These are phyloP conservation scores for Leuctra nigra DNA, from an alignment of 2,888 invertebrate genomes.

Conservation along the genomic window DNA sequence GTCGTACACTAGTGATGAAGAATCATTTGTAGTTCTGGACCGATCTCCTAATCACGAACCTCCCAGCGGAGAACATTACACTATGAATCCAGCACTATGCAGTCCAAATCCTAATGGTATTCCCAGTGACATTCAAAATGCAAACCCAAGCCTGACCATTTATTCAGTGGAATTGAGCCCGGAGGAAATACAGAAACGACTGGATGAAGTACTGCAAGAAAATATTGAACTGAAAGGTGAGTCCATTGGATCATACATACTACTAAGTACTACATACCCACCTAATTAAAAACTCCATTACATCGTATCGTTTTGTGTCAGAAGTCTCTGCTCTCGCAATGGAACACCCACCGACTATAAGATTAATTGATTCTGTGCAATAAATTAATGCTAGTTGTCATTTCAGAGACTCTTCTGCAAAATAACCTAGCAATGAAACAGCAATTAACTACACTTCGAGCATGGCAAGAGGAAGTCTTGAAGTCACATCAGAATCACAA, in stretches of 20 bases:
- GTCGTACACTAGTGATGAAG: slow-evolving; percentile 31
- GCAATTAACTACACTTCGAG: slow-evolving; percentile 53
- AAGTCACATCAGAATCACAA: slow-evolving; percentile 55
- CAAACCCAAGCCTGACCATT: neutral
- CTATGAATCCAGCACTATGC: neutral
- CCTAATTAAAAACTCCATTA: no score
- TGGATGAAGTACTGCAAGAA: slow-evolving; percentile 50
- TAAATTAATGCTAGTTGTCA: no score
- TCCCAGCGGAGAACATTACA: neutral
- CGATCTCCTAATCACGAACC: slow-evolving; percentile 19
- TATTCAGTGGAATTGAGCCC: slow-evolving; percentile 26
- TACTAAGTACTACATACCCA: no score
- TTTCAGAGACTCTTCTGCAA: slow-evolving; percentile 50
- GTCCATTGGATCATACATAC: neutral
- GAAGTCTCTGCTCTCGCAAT: no score
- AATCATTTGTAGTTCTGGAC: slow-evolving; percentile 37
- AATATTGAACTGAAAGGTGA: slow-evolving; percentile 46
- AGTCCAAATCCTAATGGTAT: neutral
- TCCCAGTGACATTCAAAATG: no score
- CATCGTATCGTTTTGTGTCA: no score
- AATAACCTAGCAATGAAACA: slow-evolving; percentile 62
- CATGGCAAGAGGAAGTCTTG: slow-evolving; percentile 58
- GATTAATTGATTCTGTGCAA: no score
- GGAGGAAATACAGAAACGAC: slow-evolving; percentile 45
- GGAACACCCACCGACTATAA: no score